Conservation (phyloP, 2,888 invertebrate species). For the Terebella lapidaria region DNA sequence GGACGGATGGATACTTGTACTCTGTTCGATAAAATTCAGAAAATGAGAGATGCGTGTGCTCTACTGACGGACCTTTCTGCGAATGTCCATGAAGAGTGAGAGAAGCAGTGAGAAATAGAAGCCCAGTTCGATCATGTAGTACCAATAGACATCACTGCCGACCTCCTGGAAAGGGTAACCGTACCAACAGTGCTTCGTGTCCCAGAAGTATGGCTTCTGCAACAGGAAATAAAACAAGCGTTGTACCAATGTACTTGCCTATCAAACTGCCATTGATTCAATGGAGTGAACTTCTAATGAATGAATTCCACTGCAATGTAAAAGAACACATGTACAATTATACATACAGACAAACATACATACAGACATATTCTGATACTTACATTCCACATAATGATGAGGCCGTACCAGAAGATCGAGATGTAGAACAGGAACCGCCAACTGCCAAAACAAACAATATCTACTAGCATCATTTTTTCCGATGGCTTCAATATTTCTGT, state of each 20-base stretch:
- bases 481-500: not conserved
- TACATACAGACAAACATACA: too few relatives aligned
- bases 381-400: constrained; percentile 22
- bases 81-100: constrained; percentile 89
- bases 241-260: too few relatives aligned
- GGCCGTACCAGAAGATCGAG: constrained; percentile 21
- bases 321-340: too few relatives aligned
- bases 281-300: too few relatives aligned
- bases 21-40: too few relatives aligned
- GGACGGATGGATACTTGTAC: too few relatives aligned
- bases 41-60: too few relatives aligned
- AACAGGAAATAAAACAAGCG: too few relatives aligned
- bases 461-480: not conserved
- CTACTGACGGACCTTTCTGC: constrained; percentile 62
- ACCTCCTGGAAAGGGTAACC: constrained; percentile 76
- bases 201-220: constrained; percentile 84
- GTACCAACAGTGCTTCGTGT: constrained; percentile 80
- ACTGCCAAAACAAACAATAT: constrained; percentile 8
- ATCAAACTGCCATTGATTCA: too few relatives aligned
- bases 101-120: constrained; percentile 91
- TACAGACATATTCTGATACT: too few relatives aligned
- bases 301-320: too few relatives aligned
- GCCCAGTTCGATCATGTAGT: constrained; percentile 90
- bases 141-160: constrained; percentile 84
- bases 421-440: constrained; percentile 28